Percentiles rank a stretch among this genome's conserved stretches.
Conservation (phyloP, 64 coral and sea anemone species). For the Dendronephthya gigantea region DNA sequence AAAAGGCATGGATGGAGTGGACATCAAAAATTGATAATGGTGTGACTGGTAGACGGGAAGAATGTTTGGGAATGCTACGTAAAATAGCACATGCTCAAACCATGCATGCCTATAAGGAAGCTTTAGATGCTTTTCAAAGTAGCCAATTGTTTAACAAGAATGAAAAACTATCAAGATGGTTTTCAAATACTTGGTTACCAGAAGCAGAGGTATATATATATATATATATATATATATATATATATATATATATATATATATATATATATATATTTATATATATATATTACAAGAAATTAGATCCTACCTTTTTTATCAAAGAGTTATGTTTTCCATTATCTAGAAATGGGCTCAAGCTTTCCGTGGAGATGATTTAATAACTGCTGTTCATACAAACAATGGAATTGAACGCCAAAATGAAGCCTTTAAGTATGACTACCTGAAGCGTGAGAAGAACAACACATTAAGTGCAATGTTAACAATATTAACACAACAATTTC, state of each 20-base stretch:
- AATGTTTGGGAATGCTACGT: not conserved
- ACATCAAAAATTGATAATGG: not conserved
- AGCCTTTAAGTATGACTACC: slow-evolving; percentile 46
- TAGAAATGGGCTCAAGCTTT: slow-evolving; percentile 33
- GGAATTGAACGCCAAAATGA: slow-evolving; percentile 58
- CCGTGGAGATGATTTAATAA: slow-evolving; percentile 26
- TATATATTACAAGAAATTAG: too few species aligned
- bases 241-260: too few species aligned
- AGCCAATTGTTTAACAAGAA: not conserved
- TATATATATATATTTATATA: too few species aligned
- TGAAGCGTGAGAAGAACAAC: slow-evolving; percentile 26
- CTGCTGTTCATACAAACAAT: slow-evolving; percentile 54
- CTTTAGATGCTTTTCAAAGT: not conserved
- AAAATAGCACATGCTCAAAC: not conserved
- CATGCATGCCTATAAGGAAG: not conserved
- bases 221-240: too few species aligned
- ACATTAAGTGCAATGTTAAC: slow-evolving; percentile 42
- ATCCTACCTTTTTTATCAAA: too few species aligned
- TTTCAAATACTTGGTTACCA: not conserved
- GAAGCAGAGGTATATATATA: too few species aligned
- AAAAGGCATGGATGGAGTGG: not conserved
- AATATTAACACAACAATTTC: slow-evolving; percentile 21
- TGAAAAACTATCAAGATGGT: not conserved
- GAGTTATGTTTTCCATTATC: too few species aligned
- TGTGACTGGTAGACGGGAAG: not conserved